A percentile compares a stretch with the other conserved stretches of the same genome.
Conservation (phyloP, 2,888 invertebrate species). For the Tachystola acroxantha region DNA sequence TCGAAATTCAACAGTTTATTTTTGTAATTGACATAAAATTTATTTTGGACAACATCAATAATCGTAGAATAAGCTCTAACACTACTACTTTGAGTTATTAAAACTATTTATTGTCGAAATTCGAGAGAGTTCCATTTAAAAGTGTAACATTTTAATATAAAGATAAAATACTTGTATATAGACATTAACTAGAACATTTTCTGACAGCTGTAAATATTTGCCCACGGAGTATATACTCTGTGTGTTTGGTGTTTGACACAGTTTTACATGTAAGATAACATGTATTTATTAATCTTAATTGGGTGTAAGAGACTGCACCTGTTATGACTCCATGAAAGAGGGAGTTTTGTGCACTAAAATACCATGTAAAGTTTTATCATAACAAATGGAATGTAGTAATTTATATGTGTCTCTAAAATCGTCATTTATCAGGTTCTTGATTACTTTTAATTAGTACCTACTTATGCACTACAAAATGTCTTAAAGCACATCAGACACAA, state of each 20-base stretch:
- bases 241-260: too few relatives aligned
- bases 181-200: too few relatives aligned
- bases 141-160: too few relatives aligned
- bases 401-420: neutral
- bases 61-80: constrained; percentile 22
- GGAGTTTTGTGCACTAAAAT: too few relatives aligned
- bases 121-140: constrained; percentile 27
- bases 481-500: neutral
- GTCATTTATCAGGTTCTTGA: neutral
- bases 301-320: too few relatives aligned
- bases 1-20: constrained; percentile 38
- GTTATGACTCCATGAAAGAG: too few relatives aligned
- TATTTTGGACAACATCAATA: constrained; percentile 43
- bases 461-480: neutral
- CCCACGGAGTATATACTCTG: too few relatives aligned
- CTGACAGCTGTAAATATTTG: too few relatives aligned
- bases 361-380: too few relatives aligned
- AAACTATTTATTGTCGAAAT: constrained; percentile 58
- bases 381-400: constrained; percentile 13
- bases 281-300: too few relatives aligned
- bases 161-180: too few relatives aligned
- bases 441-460: neutral
- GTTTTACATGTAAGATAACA: too few relatives aligned
- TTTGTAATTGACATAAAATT: constrained; percentile 62
- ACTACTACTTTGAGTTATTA: constrained; percentile 16